These are phyloP conservation scores for Chionomys nivalis DNA, from an alignment of 2,113 vertebrate genomes.

Conservation along the genomic window DNA sequence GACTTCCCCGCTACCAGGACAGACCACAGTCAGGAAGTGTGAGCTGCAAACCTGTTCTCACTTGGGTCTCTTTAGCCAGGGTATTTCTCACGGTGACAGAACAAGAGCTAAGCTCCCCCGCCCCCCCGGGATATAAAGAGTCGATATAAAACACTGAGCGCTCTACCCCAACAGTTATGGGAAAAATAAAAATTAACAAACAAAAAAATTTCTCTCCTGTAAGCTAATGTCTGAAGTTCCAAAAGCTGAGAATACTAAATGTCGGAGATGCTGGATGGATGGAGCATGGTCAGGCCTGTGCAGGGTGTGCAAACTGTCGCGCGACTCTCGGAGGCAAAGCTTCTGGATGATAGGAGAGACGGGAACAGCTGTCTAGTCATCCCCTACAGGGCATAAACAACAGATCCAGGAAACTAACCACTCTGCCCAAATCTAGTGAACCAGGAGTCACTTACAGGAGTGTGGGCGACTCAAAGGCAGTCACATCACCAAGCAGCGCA, in stretches of 20 bases:
- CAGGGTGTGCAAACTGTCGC: rapidly evolving
- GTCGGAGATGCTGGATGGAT: too few relatives aligned
- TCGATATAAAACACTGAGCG: not conserved
- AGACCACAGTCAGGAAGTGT: not conserved
- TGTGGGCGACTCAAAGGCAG: not conserved
- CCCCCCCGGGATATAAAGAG: not conserved
- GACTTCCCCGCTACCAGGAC: not conserved
- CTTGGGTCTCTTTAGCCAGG: not conserved
- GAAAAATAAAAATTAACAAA: not conserved
- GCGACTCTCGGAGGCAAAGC: not conserved
- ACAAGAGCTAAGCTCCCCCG: not conserved
- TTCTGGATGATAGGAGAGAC: not conserved
- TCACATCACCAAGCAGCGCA: not conserved
- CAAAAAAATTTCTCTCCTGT: not conserved
- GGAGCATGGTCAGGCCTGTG: rapidly evolving
- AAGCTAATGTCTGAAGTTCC: not conserved
- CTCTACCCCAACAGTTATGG: not conserved
- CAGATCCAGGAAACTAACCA: not conserved
- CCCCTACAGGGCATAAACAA: too few relatives aligned
- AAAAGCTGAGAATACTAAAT: not conserved
- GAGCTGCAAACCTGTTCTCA: not conserved
- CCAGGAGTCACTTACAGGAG: not conserved
- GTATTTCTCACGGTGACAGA: not conserved
- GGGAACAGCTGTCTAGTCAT: not conserved
- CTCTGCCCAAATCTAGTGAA: not conserved